Conservation (phyloP, 1,140 invertebrate species). For the Drosophila oshimai region DNA sequence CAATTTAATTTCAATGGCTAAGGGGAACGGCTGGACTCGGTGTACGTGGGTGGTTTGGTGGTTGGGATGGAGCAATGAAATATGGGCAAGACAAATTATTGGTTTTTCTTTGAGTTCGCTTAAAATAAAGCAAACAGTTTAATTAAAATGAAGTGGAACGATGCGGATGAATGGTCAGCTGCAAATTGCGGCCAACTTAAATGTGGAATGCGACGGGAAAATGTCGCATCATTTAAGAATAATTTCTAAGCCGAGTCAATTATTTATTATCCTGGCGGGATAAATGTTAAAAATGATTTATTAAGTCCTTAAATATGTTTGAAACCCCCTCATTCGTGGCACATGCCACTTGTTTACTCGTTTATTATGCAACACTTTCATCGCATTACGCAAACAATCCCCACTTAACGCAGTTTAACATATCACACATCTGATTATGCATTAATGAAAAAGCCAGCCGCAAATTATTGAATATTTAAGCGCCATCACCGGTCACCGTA, state of each 20-base stretch:
- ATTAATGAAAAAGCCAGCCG: conserved; percentile 57
- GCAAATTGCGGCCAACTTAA: conserved; percentile 25
- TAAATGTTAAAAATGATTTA: conserved; percentile 47
- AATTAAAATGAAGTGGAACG: conserved; percentile 70
- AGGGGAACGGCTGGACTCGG: conserved; percentile 1
- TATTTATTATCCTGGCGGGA: conserved; percentile 15
- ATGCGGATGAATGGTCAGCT: conserved; percentile 47
- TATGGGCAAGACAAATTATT: conserved; percentile 77
- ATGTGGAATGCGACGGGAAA: neutral
- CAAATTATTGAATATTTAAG: conserved; percentile 50
- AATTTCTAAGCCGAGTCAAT: conserved; percentile 13
- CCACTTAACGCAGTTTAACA: conserved; percentile 47
- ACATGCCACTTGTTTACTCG: conserved; percentile 15
- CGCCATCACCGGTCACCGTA: neutral
- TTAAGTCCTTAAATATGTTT: conserved; percentile 31
- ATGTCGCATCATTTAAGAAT: neutral
- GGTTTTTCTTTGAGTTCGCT: conserved; percentile 67
- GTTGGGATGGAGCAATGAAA: conserved; percentile 41
- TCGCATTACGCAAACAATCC: conserved; percentile 56
- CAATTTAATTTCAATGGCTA: conserved; percentile 51
- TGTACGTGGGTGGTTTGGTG: neutral
- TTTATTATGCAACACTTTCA: conserved; percentile 63
- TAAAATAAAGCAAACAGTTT: conserved; percentile 66
- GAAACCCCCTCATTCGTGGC: neutral
- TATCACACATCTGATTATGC: conserved; percentile 48